A percentile compares a stretch with the other conserved stretches of the same genome.
These are phyloP conservation scores for Chrysochloris asiatica DNA, from an alignment of 2,113 vertebrate species.

Conservation along the genomic window DNA sequence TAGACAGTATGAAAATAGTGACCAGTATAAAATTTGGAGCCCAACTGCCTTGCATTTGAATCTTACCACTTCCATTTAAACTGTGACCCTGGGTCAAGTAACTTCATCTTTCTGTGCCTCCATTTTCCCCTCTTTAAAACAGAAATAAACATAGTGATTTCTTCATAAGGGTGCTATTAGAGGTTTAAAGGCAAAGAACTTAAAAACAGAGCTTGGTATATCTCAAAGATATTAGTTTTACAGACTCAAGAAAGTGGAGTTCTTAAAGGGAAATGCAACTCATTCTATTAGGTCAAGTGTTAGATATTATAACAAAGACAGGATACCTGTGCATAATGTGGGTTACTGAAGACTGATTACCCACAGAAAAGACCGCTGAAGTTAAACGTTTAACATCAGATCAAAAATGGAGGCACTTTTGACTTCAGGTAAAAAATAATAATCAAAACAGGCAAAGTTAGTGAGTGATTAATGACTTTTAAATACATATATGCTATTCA, in stretches of 20 bases:
- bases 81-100: neutral
- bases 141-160: neutral
- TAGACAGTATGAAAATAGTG: neutral
- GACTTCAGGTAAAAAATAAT: constrained; percentile 9
- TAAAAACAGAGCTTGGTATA: neutral
- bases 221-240: too few species aligned
- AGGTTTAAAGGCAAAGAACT: neutral
- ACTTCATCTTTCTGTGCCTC: neutral
- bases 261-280: constrained; percentile 2
- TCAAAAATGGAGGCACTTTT: neutral
- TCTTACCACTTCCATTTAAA: neutral
- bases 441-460: neutral
- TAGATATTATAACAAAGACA: neutral
- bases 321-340: neutral
- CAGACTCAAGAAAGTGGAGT: too few species aligned
- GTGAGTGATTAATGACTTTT: neutral
- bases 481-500: constrained; percentile 20
- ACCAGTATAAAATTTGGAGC: neutral
- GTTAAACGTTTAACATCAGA: constrained; percentile 24
- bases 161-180: neutral
- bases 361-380: neutral
- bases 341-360: constrained; percentile 16
- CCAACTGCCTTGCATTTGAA: neutral
- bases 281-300: neutral
- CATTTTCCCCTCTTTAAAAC: constrained; percentile 25